Evolutionary conservation across 92 coral and sea anemone genomes (phyloP).

Genomic region (Siderastrea siderea): DNA sequence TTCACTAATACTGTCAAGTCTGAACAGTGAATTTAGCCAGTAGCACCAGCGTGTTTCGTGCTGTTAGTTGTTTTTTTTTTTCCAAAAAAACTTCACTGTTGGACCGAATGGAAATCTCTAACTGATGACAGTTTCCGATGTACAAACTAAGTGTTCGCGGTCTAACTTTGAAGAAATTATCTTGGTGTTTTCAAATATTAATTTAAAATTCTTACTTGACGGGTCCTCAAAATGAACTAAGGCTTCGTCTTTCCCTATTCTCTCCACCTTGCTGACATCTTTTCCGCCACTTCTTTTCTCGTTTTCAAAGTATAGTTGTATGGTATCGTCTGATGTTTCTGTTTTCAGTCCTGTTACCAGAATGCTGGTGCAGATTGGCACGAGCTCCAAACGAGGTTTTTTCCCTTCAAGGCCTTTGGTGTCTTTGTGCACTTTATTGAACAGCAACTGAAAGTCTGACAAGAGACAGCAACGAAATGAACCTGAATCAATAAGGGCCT

Average conservation of each 20-base stretch:
- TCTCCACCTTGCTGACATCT: constrained; percentile 63
- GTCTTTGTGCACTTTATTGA: constrained; percentile 36
- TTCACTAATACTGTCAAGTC: too few species aligned
- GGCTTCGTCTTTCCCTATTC: constrained; percentile 36
- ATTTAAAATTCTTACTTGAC: constrained; percentile 36
- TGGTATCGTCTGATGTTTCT: constrained; percentile 46
- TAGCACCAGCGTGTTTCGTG: too few species aligned
- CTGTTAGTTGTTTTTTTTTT: too few species aligned
- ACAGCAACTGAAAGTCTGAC: constrained; percentile 13
- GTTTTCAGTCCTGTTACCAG: constrained; percentile 58
- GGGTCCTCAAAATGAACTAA: constrained; percentile 67
- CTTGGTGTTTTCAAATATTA: too few species aligned
- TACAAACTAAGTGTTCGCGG: too few species aligned
- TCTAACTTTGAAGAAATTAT: neutral
- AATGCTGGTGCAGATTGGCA: constrained; percentile 64
- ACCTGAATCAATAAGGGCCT: neutral
- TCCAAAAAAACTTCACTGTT: too few species aligned
- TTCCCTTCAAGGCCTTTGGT: constrained; percentile 54
- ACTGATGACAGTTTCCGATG: too few species aligned
- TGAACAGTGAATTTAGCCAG: too few species aligned
- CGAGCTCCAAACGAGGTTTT: constrained; percentile 58
- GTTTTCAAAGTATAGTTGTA: constrained; percentile 68
- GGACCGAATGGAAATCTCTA: too few species aligned
- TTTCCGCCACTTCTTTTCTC: constrained; percentile 67
- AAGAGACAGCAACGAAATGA: neutral